Evolutionary conservation across 2,797 vertebrate species (phyloP), one percentile per base, ranked within the genome.

Genomic region (Tolypeutes matacus): DNA sequence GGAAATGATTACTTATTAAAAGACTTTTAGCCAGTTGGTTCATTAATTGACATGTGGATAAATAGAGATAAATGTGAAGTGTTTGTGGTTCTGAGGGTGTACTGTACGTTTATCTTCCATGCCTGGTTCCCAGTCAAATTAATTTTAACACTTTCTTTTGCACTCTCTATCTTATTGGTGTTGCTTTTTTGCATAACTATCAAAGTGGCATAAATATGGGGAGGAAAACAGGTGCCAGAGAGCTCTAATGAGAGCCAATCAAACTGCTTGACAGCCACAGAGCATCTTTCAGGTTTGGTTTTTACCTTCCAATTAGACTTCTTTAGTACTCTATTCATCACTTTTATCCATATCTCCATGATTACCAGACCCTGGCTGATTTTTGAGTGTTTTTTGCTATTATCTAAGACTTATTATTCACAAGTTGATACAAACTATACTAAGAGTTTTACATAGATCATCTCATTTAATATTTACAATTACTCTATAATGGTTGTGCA

Each of bases 61-160:
- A 96, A 94, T 34, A 93, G 86, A 96, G 94, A 97, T 84, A 91
- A 96, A 96, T 95, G 81, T 62, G 82, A 95, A 97, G 60, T 77
- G 83, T 90, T 60, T 95, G 69, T 92, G 46, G 77, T 96, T 87
- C 96, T 70, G 80, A 83, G 94, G 92, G 95, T 42, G 4, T 85
- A 62, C 39, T 78, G 36, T n/a, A 8, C 3, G 0, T 91, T 96
- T 96, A 85, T 89, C 69, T 89, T 80, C 85, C 78, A 60, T 75
- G 83, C 86, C 93, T 89, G 31, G 56, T 97, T 97, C 88, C 91
- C 92, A 82, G 90, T 81, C 86, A 95, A 75, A 96, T 97, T 93
- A 96, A 96, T 95, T 95, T 88, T 95, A 65, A 69, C 0, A 3
- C 81, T 80, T 91, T 53, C 82, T 89, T 81, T 95, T 62, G 29